These are phyloP conservation scores for Melinopterus prodromus DNA, from an alignment of 2,888 invertebrate genomes.

Conservation along the genomic window DNA sequence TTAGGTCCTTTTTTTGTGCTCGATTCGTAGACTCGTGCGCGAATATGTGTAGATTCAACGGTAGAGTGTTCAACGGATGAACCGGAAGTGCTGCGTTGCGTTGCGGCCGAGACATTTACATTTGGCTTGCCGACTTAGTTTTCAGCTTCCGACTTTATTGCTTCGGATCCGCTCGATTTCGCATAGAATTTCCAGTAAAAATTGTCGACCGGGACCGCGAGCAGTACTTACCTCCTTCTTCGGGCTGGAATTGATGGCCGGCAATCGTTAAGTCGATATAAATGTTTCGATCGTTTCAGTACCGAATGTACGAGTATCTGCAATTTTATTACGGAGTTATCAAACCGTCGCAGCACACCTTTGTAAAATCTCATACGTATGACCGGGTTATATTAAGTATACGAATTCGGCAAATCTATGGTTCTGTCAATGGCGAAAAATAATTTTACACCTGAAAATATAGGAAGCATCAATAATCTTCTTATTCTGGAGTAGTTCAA, in stretches of 20 bases:
- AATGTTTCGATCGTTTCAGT: not conserved
- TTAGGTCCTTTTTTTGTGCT: not conserved
- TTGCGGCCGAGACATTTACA: not conserved
- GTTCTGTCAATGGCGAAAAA: no score
- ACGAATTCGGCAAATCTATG: no score
- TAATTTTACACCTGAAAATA: no score
- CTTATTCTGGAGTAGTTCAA: no score
- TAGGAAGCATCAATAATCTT: no score
- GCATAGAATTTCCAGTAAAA: not conserved
- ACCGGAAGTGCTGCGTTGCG: not conserved
- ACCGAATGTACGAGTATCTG: not conserved
- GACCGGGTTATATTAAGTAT: no score
- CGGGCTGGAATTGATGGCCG: not conserved
- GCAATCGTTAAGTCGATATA: constrained; percentile 4
- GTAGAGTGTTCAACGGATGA: not conserved
- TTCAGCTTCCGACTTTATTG: not conserved
- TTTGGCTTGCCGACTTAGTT: not conserved
- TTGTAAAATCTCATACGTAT: not conserved
- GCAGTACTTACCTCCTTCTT: not conserved
- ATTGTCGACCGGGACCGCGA: not conserved
- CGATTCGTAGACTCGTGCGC: not conserved
- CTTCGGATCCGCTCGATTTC: not conserved
- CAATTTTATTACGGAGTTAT: not conserved
- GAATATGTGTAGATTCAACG: not conserved
- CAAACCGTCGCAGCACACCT: not conserved